Base-by-base conservation (phyloP, 2,888 invertebrate genomes). In the Choristoneura rosaceana region DNA sequence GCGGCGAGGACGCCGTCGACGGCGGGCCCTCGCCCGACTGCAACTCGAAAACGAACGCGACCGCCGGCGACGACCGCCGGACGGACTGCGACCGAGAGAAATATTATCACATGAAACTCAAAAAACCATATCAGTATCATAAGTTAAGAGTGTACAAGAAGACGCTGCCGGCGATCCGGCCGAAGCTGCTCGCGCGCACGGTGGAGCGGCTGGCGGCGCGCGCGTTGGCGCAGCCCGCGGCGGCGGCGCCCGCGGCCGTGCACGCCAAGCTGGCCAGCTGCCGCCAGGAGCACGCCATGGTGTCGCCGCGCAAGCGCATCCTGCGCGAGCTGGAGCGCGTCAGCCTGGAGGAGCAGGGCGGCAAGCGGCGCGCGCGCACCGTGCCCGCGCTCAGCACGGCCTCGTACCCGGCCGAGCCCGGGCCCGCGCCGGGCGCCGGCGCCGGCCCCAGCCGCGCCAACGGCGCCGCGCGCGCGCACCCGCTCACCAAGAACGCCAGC, bases 271-370 rank as follows among this genome's bases (percentile, higher is more conserved):
- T 93, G 64, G 92, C 90, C 33, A 89, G 80, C 78, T 94, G 94
- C 75, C 89, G 93, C 63, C 94, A 92, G 82, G 94, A 94, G 81
- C 94, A 93, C 85, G 86, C 86, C 79, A 96, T 97, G 80, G 97
- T 97, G 41, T 97, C 97, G 74, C 98, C 98, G 65, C 95, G 98
- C 55, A 98, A 98, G 86, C 95, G 98, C 79, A 96, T 97, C 89
- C 92, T 98, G 75, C 95, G 97, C 69, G 97, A 98, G 87, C 95
- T 98, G 84, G 98, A 98, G 86, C 95, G 96, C 82, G 97, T 97
- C 8, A 96, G 96, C 76, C 91, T 96, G 74, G 96, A 96, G 84
- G 97, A 97, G 81, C 95, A 95, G 79, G 95, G 95, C 58, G 94
- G 90, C 67, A 96, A 96, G 85, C 93, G 96, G 74, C 94, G 95